Percentiles rank a stretch among this genome's conserved stretches.
Evolutionary conservation across 2,888 invertebrate species (phyloP).

Genomic region (Sphinx pinastri): DNA sequence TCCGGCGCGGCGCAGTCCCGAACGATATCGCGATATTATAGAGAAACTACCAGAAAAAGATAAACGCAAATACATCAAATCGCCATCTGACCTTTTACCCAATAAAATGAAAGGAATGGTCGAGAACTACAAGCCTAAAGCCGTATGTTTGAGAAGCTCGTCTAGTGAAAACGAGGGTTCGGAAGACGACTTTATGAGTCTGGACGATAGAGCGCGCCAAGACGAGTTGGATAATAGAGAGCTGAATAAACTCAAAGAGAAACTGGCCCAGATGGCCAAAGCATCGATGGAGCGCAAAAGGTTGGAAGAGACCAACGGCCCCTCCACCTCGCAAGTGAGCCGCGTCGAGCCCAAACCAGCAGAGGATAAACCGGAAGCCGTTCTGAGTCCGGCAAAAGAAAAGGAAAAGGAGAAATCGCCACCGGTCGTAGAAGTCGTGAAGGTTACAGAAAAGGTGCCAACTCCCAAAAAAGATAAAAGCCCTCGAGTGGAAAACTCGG

Average conservation of each 20-base stretch:
- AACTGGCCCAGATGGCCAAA: constrained; percentile 88
- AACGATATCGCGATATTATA: constrained; percentile 87
- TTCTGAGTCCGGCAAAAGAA: constrained; percentile 36
- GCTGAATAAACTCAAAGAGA: constrained; percentile 86
- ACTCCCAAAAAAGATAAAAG: constrained; percentile 48
- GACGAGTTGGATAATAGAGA: constrained; percentile 86
- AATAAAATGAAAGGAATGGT: constrained; percentile 55
- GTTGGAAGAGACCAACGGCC: constrained; percentile 53
- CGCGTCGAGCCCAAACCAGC: constrained; percentile 34
- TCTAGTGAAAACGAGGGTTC: constrained; percentile 85
- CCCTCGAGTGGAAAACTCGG: constrained; percentile 53
- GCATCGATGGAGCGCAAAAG: constrained; percentile 72
- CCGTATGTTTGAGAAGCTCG: constrained; percentile 84
- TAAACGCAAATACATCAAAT: constrained; percentile 77
- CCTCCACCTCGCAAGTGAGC: constrained; percentile 54
- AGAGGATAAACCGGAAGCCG: constrained; percentile 33
- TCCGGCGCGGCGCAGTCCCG: constrained; percentile 87
- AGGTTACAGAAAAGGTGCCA: constrained; percentile 34
- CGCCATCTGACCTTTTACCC: constrained; percentile 67
- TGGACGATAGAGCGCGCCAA: constrained; percentile 78
- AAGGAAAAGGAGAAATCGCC: constrained; percentile 47
- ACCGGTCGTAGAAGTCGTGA: constrained; percentile 30
- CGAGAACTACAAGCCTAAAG: constrained; percentile 62
- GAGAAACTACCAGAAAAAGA: constrained; percentile 83
- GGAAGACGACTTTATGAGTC: constrained; percentile 79